These are phyloP conservation scores for Cacatua alba DNA, from an alignment of 2,113 vertebrate species.

Conservation along the genomic window DNA sequence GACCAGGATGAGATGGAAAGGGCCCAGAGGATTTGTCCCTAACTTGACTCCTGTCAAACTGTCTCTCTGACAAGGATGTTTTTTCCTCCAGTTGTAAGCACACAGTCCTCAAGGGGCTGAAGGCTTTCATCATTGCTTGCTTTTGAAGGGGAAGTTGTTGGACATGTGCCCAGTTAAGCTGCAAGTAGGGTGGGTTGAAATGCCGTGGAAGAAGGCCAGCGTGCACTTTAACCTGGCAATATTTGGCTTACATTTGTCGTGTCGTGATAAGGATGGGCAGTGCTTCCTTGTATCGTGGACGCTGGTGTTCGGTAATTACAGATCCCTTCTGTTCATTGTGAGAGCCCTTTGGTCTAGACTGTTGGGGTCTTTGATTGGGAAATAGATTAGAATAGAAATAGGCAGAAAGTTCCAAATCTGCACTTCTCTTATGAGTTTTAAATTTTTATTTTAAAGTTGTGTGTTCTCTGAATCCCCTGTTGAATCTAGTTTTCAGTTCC, in stretches of 20 bases:
- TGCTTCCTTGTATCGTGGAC: not conserved
- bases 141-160: constrained; percentile 82
- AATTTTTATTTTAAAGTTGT: not conserved
- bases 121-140: constrained; percentile 75
- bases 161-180: constrained; percentile 55
- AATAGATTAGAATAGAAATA: not conserved
- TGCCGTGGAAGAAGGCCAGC: constrained; percentile 70
- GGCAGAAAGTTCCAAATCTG: not conserved
- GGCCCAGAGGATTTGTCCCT: constrained; percentile 73
- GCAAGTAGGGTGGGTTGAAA: constrained; percentile 39
- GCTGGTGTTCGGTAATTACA: not conserved
- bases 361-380: not conserved
- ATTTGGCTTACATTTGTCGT: constrained; percentile 29
- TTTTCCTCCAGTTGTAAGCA: constrained; percentile 79
- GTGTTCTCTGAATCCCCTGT: not conserved
- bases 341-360: not conserved
- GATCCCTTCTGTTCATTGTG: not conserved
- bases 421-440: not conserved
- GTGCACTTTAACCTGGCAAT: constrained; percentile 67
- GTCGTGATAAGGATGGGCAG: constrained; percentile 49
- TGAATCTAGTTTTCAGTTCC: not conserved
- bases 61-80: constrained; percentile 78
- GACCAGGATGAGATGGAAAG: constrained; percentile 48
- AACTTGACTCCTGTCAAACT: constrained; percentile 80
- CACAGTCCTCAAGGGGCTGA: constrained; percentile 61